These are phyloP conservation scores for Hypocryptadius cinnamomeus DNA, from an alignment of 2,113 vertebrate species.

Conservation along the genomic window DNA sequence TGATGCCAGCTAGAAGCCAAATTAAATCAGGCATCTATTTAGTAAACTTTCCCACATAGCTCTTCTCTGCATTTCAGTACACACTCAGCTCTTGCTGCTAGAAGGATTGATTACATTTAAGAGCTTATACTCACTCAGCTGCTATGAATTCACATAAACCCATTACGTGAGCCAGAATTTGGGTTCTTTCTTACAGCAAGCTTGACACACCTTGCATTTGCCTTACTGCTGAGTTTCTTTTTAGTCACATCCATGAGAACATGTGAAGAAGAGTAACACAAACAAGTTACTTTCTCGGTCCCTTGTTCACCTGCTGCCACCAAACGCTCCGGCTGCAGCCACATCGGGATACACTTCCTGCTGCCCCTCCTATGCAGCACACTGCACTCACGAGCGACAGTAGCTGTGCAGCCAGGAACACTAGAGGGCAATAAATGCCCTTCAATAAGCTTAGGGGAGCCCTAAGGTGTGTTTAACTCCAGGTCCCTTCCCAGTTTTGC, in stretches of 20 bases:
- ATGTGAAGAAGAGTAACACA: background rate
- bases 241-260: fast-evolving
- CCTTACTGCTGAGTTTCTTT: background rate
- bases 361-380: fast-evolving
- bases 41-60: background rate
- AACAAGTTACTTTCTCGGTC: fast-evolving
- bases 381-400: fast-evolving
- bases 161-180: fast-evolving
- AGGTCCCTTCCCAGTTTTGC: background rate
- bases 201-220: background rate
- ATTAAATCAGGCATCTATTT: background rate
- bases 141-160: background rate
- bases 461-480: fast-evolving
- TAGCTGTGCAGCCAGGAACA: background rate
- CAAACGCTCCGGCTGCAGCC: background rate
- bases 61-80: background rate
- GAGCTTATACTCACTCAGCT: background rate
- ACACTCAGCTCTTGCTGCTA: background rate
- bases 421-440: conserved; percentile 65
- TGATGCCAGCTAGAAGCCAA: background rate
- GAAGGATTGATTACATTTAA: background rate
- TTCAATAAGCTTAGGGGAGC: background rate
- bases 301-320: background rate
- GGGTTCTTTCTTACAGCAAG: background rate
- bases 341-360: fast-evolving